A percentile compares a stretch with the other conserved stretches of the same genome.
These are phyloP conservation scores for Agapostemon virescens DNA, from an alignment of 2,888 invertebrate species.

Conservation along the genomic window DNA sequence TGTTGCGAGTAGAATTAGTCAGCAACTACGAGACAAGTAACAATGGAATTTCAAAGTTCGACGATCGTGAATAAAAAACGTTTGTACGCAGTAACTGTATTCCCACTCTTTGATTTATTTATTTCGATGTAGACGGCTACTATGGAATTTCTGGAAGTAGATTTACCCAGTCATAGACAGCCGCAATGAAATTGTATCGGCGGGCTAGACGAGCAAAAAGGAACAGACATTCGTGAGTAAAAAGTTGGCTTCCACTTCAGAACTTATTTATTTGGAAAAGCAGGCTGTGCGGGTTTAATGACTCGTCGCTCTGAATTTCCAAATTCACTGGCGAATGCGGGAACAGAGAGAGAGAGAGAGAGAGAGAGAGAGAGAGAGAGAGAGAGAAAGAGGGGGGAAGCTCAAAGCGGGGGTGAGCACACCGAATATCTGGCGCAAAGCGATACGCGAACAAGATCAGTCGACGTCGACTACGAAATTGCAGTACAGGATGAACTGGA, in stretches of 20 bases:
- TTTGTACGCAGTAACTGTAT: neutral
- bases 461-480: constrained; percentile 44
- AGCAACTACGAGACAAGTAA: too few species aligned
- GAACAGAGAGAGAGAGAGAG: too few species aligned
- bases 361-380: neutral
- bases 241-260: neutral
- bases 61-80: neutral
- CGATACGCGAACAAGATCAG: constrained; percentile 31
- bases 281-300: constrained; percentile 5
- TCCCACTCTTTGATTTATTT: neutral
- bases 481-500: constrained; percentile 30
- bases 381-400: neutral
- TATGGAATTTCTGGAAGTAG: neutral
- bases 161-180: neutral
- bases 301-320: constrained; percentile 7
- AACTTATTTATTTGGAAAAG: neutral
- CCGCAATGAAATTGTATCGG: neutral
- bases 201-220: neutral
- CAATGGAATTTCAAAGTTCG: too few species aligned
- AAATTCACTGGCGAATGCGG: neutral
- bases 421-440: constrained; percentile 1
- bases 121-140: neutral
- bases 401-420: neutral
- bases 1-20: neutral
- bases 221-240: neutral